Percentiles rank a stretch among this genome's conserved stretches.
Evolutionary conservation across 2,113 vertebrate species (phyloP).

Genomic region (Tragelaphus scriptus): DNA sequence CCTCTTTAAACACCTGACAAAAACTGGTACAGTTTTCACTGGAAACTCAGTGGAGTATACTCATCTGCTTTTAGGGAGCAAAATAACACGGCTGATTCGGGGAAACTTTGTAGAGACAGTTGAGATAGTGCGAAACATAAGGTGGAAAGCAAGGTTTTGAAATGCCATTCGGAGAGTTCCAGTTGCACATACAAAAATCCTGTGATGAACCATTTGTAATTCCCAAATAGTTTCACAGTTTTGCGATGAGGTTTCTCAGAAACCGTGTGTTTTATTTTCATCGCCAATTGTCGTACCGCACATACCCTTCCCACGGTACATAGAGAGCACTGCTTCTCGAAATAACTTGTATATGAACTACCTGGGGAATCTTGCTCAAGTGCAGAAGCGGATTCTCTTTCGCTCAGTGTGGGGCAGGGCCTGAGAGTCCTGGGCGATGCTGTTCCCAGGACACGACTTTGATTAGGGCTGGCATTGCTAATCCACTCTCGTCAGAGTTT

Average conservation of each 20-base stretch:
- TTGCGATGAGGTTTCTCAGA: neutral
- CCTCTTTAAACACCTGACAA: slow-evolving; percentile 93
- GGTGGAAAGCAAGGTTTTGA: neutral
- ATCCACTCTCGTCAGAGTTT: neutral
- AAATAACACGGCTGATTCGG: neutral
- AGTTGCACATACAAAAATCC: neutral
- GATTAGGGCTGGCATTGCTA: neutral
- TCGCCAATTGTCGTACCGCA: neutral
- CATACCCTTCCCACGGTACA: neutral
- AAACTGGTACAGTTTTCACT: slow-evolving; percentile 79
- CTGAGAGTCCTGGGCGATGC: neutral
- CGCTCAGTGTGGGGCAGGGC: neutral
- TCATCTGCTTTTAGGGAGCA: neutral
- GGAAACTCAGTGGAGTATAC: neutral
- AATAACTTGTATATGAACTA: neutral
- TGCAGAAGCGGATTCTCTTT: neutral
- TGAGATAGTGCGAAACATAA: neutral
- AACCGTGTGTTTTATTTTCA: neutral
- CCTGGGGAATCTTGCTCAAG: neutral
- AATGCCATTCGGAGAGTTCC: neutral
- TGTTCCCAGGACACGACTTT: neutral
- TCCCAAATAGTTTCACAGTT: neutral
- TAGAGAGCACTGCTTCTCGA: neutral
- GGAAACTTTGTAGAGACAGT: neutral
- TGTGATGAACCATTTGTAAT: neutral